Evolutionary conservation across 2,888 invertebrate genomes (phyloP).

Genomic region (Monoplex corrugatus): DNA sequence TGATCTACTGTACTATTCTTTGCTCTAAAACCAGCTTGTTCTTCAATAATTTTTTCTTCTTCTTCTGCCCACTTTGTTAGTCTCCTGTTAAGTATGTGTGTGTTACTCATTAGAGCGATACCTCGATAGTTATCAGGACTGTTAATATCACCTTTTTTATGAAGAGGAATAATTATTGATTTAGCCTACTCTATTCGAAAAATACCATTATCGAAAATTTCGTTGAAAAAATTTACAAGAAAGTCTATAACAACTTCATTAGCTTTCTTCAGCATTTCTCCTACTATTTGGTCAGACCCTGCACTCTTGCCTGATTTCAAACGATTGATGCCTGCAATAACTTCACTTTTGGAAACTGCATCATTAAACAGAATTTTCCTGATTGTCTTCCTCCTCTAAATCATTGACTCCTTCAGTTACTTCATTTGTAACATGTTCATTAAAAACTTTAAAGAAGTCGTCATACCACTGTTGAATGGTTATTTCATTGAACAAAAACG

Average conservation of each 20-base stretch:
- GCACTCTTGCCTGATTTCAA: neutral
- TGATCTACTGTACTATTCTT: neutral
- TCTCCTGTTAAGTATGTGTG: neutral
- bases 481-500: neutral
- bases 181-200: neutral
- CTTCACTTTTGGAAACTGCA: neutral
- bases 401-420: neutral
- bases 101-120: neutral
- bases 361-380: neutral
- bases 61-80: neutral
- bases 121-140: neutral
- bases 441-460: neutral
- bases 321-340: neutral
- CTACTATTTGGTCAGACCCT: neutral
- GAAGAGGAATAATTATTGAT: neutral
- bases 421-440: neutral
- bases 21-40: neutral
- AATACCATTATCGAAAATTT: neutral
- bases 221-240: neutral
- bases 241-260: neutral
- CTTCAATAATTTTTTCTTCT: neutral
- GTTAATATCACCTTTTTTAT: neutral
- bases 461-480: neutral
- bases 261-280: neutral
- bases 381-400: neutral